Evolutionary conservation across 2,113 vertebrate genomes (phyloP).

Genomic region (Muntiacus muntjak): DNA sequence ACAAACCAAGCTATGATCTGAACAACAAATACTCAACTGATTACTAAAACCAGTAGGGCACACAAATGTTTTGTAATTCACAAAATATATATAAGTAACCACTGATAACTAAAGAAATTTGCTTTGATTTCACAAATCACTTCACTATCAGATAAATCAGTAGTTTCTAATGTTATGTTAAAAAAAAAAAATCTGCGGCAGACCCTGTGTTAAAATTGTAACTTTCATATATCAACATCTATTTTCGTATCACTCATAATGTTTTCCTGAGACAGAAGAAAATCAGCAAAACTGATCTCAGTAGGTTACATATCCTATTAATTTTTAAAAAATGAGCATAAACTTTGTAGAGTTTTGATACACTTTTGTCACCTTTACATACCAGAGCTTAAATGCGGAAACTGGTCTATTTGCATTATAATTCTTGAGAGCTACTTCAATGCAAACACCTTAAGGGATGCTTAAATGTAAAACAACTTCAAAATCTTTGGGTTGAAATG

Average conservation of each 20-base stretch:
- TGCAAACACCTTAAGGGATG: background rate
- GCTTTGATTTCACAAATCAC: background rate
- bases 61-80: background rate
- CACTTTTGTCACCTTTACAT: background rate
- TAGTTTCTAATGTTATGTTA: background rate
- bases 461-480: conserved; percentile 18
- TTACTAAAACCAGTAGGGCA: background rate
- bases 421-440: background rate
- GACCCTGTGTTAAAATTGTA: background rate
- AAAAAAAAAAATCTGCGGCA: background rate
- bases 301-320: background rate
- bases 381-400: background rate
- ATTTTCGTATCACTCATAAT: background rate
- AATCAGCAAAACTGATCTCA: background rate
- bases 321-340: background rate
- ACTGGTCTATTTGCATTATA: background rate
- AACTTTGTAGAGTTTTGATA: background rate
- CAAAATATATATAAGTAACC: background rate
- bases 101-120: background rate
- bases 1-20: background rate
- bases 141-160: background rate
- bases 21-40: background rate
- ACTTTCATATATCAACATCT: background rate
- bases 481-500: conserved; percentile 1
- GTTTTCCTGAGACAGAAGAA: background rate